A percentile compares a stretch with the other conserved stretches of the same genome.
Evolutionary conservation across 2,888 invertebrate genomes (phyloP).

Genomic region (Mimas tiliae): DNA sequence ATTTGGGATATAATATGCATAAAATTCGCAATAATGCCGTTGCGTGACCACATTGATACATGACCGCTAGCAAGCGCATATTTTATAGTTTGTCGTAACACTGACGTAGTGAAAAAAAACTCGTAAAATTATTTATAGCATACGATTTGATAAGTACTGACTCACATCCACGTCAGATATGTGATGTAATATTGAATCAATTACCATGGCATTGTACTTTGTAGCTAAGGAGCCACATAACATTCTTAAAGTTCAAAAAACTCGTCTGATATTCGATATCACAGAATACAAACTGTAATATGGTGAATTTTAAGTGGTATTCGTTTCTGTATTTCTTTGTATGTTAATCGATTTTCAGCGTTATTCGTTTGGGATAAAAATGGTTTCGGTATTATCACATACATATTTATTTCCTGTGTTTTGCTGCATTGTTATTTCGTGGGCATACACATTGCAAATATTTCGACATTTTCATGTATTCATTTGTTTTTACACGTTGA

Average conservation of each 20-base stretch:
- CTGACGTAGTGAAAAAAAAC: constrained; percentile 45
- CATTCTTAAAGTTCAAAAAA: constrained; percentile 22
- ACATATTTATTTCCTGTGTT: not conserved
- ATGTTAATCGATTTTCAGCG: not conserved
- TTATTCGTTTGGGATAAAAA: constrained; percentile 11
- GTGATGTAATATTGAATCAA: constrained; percentile 18
- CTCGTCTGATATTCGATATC: constrained; percentile 9
- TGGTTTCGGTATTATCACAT: not conserved
- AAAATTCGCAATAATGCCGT: constrained; percentile 34
- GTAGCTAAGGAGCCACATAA: not conserved
- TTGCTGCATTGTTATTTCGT: not conserved
- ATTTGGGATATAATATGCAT: constrained; percentile 28
- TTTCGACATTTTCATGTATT: not conserved
- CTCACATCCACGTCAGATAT: constrained; percentile 49
- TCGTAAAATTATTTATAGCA: constrained; percentile 44
- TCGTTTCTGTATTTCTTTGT: constrained; percentile 8
- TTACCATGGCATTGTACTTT: constrained; percentile 20
- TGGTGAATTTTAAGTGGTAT: constrained; percentile 9
- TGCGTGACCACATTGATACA: constrained; percentile 38
- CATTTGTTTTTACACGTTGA: not conserved
- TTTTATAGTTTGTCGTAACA: constrained; percentile 41
- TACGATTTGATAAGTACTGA: constrained; percentile 50
- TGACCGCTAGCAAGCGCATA: constrained; percentile 32
- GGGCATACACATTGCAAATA: not conserved
- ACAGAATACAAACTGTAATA: constrained; percentile 1